Evolutionary conservation across 2,888 invertebrate genomes (phyloP).

Genomic region (Cremastobaeus sp.): DNA sequence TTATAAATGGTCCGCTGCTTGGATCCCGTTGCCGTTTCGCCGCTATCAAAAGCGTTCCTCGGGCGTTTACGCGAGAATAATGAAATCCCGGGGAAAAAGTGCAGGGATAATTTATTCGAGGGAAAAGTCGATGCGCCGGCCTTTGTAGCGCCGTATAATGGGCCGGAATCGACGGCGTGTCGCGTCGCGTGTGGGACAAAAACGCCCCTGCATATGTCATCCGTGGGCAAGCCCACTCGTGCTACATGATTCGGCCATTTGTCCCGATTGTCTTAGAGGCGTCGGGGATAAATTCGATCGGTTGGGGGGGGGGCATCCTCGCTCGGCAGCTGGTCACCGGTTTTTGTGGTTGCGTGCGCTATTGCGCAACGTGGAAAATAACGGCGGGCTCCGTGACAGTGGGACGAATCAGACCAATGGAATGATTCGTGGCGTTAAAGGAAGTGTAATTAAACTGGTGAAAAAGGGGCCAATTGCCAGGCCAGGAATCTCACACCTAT

Average conservation of each 20-base stretch:
- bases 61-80: constrained; percentile 7
- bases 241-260: no score
- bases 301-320: no score
- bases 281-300: constrained; percentile 11
- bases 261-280: constrained; percentile 8
- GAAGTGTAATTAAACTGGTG: constrained; percentile 55
- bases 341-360: no score
- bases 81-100: constrained; percentile 8
- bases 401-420: constrained; percentile 25
- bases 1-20: background rate
- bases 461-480: constrained; percentile 59
- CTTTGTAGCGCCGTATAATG: constrained; percentile 6
- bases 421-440: constrained; percentile 31
- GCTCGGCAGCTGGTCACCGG: no score
- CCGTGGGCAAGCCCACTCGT: no score
- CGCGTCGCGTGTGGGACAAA: no score
- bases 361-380: no score
- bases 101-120: constrained; percentile 13
- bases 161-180: background rate
- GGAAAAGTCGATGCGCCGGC: constrained; percentile 3
- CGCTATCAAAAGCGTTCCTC: constrained; percentile 5
- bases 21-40: constrained; percentile 2
- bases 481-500: constrained; percentile 55
- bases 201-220: background rate
- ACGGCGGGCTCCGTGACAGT: background rate